Percentiles rank a stretch among this genome's conserved stretches.
phyloP scores from a whole-genome alignment of 1,140 invertebrate species.

The Campoletis sonorensis region DNA sequence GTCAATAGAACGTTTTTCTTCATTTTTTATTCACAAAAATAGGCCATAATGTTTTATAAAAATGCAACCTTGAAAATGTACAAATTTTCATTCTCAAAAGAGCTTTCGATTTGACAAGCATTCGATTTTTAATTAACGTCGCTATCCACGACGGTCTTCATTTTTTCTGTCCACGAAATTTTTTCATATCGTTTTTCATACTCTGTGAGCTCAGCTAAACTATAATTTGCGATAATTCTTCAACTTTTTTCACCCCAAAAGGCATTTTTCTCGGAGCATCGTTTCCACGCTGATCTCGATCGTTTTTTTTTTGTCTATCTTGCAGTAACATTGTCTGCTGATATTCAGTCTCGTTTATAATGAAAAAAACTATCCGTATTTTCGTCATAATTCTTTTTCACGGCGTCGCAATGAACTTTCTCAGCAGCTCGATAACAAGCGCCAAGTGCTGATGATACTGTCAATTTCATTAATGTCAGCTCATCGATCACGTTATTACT shows the following conservation, averaged over 20 bases:
- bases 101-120: no score
- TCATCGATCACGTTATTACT: constrained; percentile 74
- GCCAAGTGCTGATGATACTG: constrained; percentile 82
- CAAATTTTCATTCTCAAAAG: no score
- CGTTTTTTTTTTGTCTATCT: not conserved
- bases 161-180: no score
- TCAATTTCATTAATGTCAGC: constrained; percentile 82
- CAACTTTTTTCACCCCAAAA: not conserved
- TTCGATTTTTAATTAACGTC: no score
- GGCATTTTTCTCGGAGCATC: not conserved
- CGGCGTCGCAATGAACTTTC: constrained; percentile 73
- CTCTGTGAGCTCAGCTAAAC: no score
- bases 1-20: no score
- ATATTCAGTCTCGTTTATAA: constrained; percentile 67
- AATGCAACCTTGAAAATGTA: no score
- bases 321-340: not conserved
- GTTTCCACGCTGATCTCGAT: not conserved
- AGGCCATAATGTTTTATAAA: no score
- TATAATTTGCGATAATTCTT: no score
- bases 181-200: no score
- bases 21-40: no score
- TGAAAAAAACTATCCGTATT: constrained; percentile 78
- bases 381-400: constrained; percentile 75
- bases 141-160: no score
- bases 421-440: constrained; percentile 87